Conservation (phyloP, 1,140 invertebrate genomes). For the Venustaconcha ellipsiformis region DNA sequence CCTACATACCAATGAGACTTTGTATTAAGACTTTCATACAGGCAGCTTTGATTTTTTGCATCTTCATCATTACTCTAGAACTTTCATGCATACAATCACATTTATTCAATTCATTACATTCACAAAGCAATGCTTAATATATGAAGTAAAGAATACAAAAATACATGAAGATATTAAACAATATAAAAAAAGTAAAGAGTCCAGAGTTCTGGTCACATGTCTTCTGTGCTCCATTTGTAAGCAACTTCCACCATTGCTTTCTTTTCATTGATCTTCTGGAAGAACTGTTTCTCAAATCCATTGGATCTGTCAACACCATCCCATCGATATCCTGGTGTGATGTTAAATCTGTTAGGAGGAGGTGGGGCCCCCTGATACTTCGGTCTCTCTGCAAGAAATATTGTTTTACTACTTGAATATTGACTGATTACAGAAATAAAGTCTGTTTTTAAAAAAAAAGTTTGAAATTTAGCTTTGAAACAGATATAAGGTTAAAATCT, state of each 20-base stretch:
- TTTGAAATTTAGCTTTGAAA: not conserved
- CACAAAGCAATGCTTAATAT: too few relatives aligned
- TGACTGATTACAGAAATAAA: not conserved
- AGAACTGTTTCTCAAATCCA: constrained; percentile 95
- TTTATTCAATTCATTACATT: too few relatives aligned
- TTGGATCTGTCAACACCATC: constrained; percentile 98
- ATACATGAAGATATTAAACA: too few relatives aligned
- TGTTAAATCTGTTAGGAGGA: constrained; percentile 91
- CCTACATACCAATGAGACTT: too few relatives aligned
- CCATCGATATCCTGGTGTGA: constrained; percentile 95
- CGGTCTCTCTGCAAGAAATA: constrained; percentile 73
- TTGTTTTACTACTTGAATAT: not conserved
- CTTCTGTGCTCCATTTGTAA: constrained; percentile 95
- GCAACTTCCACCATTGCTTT: constrained; percentile 86
- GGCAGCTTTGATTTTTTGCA: too few relatives aligned
- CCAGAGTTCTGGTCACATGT: constrained; percentile 78
- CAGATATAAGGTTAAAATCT: too few relatives aligned
- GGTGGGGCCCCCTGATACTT: constrained; percentile 80
- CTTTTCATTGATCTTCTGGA: constrained; percentile 81
- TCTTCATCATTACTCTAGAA: too few relatives aligned
- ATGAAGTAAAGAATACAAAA: too few relatives aligned
- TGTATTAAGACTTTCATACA: too few relatives aligned
- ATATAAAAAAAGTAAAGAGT: too few relatives aligned
- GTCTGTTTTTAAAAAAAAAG: not conserved
- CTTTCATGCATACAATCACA: too few relatives aligned